Percentiles rank a stretch among this genome's conserved stretches.
phyloP scores from a whole-genome alignment of 1,140 invertebrate genomes.

The Helicoverpa armigera region DNA sequence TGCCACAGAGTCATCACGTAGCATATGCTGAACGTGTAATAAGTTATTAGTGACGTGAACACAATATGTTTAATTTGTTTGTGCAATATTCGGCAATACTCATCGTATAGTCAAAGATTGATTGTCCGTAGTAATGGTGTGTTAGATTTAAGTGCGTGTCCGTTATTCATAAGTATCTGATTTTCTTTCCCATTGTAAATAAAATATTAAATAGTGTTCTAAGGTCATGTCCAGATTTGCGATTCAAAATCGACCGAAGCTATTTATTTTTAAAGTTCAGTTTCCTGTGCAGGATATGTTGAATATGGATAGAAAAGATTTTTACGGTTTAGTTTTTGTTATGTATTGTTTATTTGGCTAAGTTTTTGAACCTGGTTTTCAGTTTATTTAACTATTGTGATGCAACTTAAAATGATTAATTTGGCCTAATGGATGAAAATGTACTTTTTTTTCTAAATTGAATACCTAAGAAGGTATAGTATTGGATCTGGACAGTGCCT shows the following conservation, averaged over 20 bases:
- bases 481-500: conserved; percentile 41
- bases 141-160: conserved; percentile 84
- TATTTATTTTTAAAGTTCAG: conserved; percentile 28
- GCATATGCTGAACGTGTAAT: conserved; percentile 18
- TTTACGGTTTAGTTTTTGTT: conserved; percentile 23
- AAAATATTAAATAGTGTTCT: conserved; percentile 23
- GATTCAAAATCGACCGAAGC: conserved; percentile 33
- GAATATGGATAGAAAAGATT: conserved; percentile 30
- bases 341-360: conserved; percentile 32
- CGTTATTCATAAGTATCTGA: conserved; percentile 37
- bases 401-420: background rate
- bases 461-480: background rate
- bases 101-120: conserved; percentile 76
- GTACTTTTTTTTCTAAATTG: conserved; percentile 2
- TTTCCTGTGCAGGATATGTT: conserved; percentile 14
- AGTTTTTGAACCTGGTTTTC: conserved; percentile 4
- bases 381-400: background rate
- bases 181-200: conserved; percentile 40
- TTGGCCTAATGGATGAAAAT: background rate
- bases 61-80: conserved; percentile 57
- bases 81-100: conserved; percentile 86
- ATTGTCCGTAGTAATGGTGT: conserved; percentile 66
- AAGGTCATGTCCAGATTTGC: conserved; percentile 39
- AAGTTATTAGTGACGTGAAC: conserved; percentile 36
- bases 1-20: background rate